Conservation (phyloP, 2,888 invertebrate species). For the Scotopteryx bipunctaria region DNA sequence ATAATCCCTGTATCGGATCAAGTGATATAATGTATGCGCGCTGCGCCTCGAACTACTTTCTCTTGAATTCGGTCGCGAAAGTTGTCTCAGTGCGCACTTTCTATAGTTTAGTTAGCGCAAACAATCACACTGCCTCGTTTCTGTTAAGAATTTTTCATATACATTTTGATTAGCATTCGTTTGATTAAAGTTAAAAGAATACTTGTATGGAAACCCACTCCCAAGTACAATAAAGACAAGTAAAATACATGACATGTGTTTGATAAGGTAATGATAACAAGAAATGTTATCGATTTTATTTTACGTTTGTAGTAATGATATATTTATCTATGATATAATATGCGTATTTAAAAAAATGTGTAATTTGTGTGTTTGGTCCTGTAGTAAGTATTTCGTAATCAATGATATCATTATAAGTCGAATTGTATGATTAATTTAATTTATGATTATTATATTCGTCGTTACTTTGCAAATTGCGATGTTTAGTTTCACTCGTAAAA, state of each 20-base stretch:
- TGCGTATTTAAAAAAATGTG: conserved; percentile 8
- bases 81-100: conserved; percentile 79
- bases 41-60: conserved; percentile 78
- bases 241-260: background rate
- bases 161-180: conserved; percentile 1
- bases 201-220: background rate
- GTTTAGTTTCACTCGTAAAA: background rate
- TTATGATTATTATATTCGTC: background rate
- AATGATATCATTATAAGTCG: conserved; percentile 4
- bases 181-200: background rate
- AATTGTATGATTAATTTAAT: background rate
- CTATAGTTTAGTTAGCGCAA: conserved; percentile 73
- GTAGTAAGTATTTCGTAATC: conserved; percentile 2
- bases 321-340: conserved; percentile 41
- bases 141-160: conserved; percentile 40
- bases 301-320: conserved; percentile 33
- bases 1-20: conserved; percentile 72
- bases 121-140: conserved; percentile 51
- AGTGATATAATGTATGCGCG: conserved; percentile 79
- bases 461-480: background rate
- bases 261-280: conserved; percentile 26
- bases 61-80: conserved; percentile 83
- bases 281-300: conserved; percentile 23
- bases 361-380: conserved; percentile 11
- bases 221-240: background rate